Evolutionary conservation across 2,888 invertebrate genomes (phyloP).

Genomic region (Trichogramma evanescens): DNA sequence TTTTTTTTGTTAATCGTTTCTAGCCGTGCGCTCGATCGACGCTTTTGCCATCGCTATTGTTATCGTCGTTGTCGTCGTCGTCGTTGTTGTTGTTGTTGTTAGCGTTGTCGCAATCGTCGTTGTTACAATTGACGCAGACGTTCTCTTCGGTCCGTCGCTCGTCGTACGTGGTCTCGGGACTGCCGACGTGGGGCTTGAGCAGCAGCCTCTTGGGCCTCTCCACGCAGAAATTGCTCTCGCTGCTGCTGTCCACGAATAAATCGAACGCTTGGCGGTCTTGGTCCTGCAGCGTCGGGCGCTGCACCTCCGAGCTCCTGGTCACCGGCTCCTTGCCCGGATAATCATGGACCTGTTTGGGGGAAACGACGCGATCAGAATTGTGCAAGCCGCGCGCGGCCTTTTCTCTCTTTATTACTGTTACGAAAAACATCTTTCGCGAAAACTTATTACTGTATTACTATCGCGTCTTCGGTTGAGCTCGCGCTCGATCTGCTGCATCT

Average conservation of each 20-base stretch:
- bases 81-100: too few species aligned
- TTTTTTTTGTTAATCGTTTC: too few species aligned
- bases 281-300: slow-evolving; percentile 27
- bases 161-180: slow-evolving; percentile 31
- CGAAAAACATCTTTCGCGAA: not conserved
- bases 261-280: slow-evolving; percentile 12
- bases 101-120: too few species aligned
- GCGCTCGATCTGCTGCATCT: slow-evolving; percentile 36
- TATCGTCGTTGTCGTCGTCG: too few species aligned
- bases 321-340: too few species aligned
- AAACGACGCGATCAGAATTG: not conserved
- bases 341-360: too few species aligned
- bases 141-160: too few species aligned
- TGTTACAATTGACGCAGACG: too few species aligned
- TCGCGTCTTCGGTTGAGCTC: slow-evolving; percentile 34
- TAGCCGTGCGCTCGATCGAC: too few species aligned
- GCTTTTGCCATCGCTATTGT: too few species aligned
- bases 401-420: not conserved
- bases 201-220: slow-evolving; percentile 31
- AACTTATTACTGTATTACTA: not conserved
- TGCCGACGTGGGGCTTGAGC: slow-evolving; percentile 34
- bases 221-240: slow-evolving; percentile 6
- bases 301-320: not conserved
- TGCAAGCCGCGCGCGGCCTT: not conserved
- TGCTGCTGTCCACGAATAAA: slow-evolving; percentile 29